Conservation (phyloP, 2,113 vertebrate species). For the Athene cunicularia region DNA sequence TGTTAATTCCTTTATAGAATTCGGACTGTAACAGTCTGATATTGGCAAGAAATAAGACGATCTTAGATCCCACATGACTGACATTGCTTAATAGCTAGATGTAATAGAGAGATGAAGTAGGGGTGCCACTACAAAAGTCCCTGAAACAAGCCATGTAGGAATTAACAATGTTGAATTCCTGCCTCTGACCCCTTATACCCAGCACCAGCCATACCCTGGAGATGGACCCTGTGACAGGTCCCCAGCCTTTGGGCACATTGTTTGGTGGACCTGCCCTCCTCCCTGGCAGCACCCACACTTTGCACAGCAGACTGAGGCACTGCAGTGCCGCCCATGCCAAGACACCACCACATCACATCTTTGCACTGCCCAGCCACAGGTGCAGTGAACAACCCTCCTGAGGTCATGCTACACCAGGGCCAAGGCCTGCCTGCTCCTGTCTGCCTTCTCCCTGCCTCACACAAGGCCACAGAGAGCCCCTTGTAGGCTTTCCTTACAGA, state of each 20-base stretch:
- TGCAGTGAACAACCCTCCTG: not conserved
- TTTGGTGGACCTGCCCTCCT: not conserved
- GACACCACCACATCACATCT: not conserved
- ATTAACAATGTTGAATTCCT: not conserved
- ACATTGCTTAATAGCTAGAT: not conserved
- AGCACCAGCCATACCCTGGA: not conserved
- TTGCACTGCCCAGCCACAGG: not conserved
- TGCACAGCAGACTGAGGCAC: not conserved
- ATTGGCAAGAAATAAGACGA: not conserved
- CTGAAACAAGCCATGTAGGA: not conserved
- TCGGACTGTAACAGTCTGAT: not conserved
- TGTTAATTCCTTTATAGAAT: not conserved
- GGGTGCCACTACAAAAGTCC: not conserved
- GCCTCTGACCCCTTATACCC: not conserved
- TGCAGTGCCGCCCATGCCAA: rapidly evolving
- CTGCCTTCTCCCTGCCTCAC: not conserved
- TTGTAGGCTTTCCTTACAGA: not conserved
- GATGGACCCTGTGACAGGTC: rapidly evolving
- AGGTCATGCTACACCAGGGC: not conserved
- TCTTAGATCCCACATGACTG: not conserved
- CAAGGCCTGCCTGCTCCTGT: not conserved
- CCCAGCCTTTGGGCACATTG: not conserved
- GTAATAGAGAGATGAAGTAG: not conserved
- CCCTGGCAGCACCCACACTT: not conserved
- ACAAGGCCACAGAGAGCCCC: not conserved